Evolutionary conservation across 1,140 invertebrate genomes (phyloP), one percentile per base, ranked within the genome.

Genomic region (Scylla paramamosain): DNA sequence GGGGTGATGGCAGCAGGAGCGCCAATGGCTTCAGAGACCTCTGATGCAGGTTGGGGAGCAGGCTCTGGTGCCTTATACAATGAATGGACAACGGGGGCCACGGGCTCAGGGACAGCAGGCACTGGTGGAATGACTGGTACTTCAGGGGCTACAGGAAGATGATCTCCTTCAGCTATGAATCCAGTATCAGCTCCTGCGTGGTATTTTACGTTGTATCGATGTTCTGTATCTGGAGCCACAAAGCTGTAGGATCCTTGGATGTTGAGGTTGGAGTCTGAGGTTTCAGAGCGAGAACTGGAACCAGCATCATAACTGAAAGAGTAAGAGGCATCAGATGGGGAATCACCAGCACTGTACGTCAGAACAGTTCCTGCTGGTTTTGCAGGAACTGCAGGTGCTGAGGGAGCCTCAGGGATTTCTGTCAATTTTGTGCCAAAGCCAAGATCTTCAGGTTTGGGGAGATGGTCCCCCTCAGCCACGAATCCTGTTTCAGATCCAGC

Each of bases 201-300:
- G 86, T 95, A 95, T 39, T 92, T 67, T 4, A 95, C 90, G 31
- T n/a, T 93, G 45, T 59, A 52, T 32, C 84, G n/a, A 0, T 52
- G 77, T 2, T 31, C n/a, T 32, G 29, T 28, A 52, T 96, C 96
- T 31, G 96, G 95, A 95, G 96, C 96, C 29, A 96, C 96, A 94
- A 97, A 97, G 59, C 96, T 96, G 95, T 97, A 97, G n/a, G 96
- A 95, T 82, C 97, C 97, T 4, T 96, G 77, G 0, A 97, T 96
- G 29, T 94, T 96, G 0, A 96, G 96, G 52, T 96, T 96, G n/a
- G 95, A 16, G 32, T 96, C 96, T n/a, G 92, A 39, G 25, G 4
- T 92, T 77, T 96, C 96, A 77, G 95, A 82, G 0, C 96, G 84
- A 31, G 91, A 46, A 86, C 96, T 96, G 29, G 93, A 95, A 29